Base-by-base conservation (phyloP, 92 coral and sea anemone species). In the Meandrina meandrites region DNA sequence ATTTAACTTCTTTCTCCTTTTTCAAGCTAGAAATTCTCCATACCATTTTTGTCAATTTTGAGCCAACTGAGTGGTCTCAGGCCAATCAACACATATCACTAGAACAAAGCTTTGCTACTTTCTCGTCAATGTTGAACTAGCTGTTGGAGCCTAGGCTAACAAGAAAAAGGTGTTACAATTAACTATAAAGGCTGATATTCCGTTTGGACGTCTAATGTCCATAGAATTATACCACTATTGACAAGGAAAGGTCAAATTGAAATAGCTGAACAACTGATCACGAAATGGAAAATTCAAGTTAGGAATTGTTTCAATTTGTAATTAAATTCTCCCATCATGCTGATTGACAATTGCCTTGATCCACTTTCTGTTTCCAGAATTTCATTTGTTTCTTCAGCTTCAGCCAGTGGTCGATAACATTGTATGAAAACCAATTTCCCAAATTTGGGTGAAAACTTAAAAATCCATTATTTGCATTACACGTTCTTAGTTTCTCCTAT, bases 51-150 rank as follows among this genome's bases (percentile, higher is more conserved):
- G 53, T 35, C 21, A 82, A 74, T 83, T 73, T 83, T 83, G 79
- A 5, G 0, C 50, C 86, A 83, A 35, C 86, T 72, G 78, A 9
- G 2, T 11, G 30, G 36, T 31, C 17, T 28, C 30, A 32, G 42
- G 12, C 80, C 86, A 73, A 53, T 54, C 70, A 17, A 53, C 9
- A 32, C 32, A 0, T 13, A 8, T 12, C 2, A 78, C 16, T 27
- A 32, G 15, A 31, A 30, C 31, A 17, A 10, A 24, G 17, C 30
- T 72, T 12, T 32, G 32, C 37, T 24, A 16, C 72, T 6, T 72
- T 53, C 79, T 24, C 14, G 32, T 14, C 10, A 37, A 16, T 83
- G 86, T 83, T 83, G 22, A 72, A 54, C 37, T 51, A 83, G 24
- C 86, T 83, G 79, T 76, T 16, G 34, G 24, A 32, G 72, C 9